These are phyloP conservation scores for Folsomia candida DNA, from an alignment of 2,888 invertebrate genomes.

Conservation along the genomic window DNA sequence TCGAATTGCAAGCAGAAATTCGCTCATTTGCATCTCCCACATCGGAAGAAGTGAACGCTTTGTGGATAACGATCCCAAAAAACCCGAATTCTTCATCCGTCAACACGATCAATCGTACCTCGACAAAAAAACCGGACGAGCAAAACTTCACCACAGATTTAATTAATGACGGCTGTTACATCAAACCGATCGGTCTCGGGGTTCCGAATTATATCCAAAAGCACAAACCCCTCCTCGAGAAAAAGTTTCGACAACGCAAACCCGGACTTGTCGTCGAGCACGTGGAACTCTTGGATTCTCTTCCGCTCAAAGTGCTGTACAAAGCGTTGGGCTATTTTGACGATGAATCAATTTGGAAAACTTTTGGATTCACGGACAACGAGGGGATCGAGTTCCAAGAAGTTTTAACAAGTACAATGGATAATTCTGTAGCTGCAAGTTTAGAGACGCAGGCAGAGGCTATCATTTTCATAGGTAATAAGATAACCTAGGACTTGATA, in stretches of 20 bases:
- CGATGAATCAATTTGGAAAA: conserved; percentile 63
- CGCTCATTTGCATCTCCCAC: conserved; percentile 59
- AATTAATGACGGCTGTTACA: no score
- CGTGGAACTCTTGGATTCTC: conserved; percentile 49
- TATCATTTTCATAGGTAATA: conserved; percentile 54
- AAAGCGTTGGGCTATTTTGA: conserved; percentile 63
- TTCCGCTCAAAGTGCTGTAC: conserved; percentile 30
- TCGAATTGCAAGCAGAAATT: conserved; percentile 62
- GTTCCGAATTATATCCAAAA: not conserved
- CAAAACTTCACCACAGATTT: no score
- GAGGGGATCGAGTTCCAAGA: conserved; percentile 22
- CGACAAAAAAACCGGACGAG: no score
- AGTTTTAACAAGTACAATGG: conserved; percentile 44
- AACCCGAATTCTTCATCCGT: conserved; percentile 20
- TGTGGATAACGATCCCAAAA: conserved; percentile 32
- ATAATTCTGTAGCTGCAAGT: conserved; percentile 65
- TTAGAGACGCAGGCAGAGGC: conserved; percentile 48
- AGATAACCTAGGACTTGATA: no score
- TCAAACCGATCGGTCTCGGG: no score
- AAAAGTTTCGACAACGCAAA: not conserved
- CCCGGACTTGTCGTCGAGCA: conserved; percentile 56
- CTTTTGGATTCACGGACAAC: conserved; percentile 59
- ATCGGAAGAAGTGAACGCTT: conserved; percentile 26
- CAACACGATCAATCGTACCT: no score
- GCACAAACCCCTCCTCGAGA: not conserved